Conservation (phyloP, 2,888 invertebrate species). For the Erebia epiphron region DNA sequence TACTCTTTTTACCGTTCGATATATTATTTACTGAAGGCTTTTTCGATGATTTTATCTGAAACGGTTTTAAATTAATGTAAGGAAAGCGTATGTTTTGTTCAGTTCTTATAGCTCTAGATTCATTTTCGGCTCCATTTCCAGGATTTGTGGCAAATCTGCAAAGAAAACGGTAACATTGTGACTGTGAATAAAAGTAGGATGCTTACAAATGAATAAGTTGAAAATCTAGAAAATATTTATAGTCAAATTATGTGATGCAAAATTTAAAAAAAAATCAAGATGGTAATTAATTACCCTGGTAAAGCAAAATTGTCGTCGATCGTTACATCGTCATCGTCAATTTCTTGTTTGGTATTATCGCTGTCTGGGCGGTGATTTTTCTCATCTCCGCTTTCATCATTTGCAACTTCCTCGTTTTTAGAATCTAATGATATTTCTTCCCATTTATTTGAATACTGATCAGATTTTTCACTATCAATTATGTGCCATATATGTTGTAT, state of each 20-base stretch:
- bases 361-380: conserved; percentile 34
- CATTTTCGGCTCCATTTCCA: conserved; percentile 72
- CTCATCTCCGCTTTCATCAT: conserved; percentile 32
- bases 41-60: conserved; percentile 66
- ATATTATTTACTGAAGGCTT: conserved; percentile 51
- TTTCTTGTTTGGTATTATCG: conserved; percentile 38
- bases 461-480: conserved; percentile 69
- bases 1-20: conserved; percentile 61
- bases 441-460: conserved; percentile 63
- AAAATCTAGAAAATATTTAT: neutral
- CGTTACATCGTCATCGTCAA: conserved; percentile 38
- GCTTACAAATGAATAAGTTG: conserved; percentile 1
- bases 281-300: conserved; percentile 59
- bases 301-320: conserved; percentile 69
- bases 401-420: conserved; percentile 40
- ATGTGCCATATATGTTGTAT: conserved; percentile 77
- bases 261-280: neutral
- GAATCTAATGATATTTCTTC: conserved; percentile 57
- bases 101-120: conserved; percentile 74
- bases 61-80: conserved; percentile 73
- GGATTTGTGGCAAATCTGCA: conserved; percentile 68
- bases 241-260: neutral
- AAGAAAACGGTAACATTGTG: conserved; percentile 41
- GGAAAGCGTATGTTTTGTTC: conserved; percentile 72
- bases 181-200: conserved; percentile 15